phyloP scores from a whole-genome alignment of 1,140 invertebrate species.

The Cyrtorhinus lividipennis region DNA sequence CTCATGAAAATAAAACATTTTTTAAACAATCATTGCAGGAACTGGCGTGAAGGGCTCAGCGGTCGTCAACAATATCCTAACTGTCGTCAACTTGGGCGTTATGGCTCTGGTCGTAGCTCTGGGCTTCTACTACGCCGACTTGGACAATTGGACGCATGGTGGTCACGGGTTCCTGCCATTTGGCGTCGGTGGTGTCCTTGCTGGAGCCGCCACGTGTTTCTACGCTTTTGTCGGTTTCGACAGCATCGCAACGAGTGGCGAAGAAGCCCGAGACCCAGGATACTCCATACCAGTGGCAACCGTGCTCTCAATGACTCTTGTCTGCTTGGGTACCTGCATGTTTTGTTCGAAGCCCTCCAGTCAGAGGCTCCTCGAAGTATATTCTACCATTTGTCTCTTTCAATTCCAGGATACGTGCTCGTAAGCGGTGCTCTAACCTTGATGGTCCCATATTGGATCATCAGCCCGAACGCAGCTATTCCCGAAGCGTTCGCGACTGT shows the following conservation, averaged over 20 bases:
- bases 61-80: slow-evolving; percentile 65
- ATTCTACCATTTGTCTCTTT: background rate
- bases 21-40: slow-evolving; percentile 30
- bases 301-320: slow-evolving; percentile 32
- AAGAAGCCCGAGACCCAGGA: slow-evolving; percentile 46
- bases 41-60: slow-evolving; percentile 78
- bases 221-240: slow-evolving; percentile 87
- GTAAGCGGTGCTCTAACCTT: slow-evolving; percentile 68
- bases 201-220: slow-evolving; percentile 78
- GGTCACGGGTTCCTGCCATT: slow-evolving; percentile 63
- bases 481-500: slow-evolving; percentile 65
- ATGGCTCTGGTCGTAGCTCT: slow-evolving; percentile 58
- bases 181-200: slow-evolving; percentile 45
- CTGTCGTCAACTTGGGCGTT: slow-evolving; percentile 58
- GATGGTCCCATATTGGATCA: slow-evolving; percentile 61
- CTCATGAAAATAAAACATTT: too few relatives aligned
- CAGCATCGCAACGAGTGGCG: slow-evolving; percentile 57
- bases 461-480: slow-evolving; percentile 56
- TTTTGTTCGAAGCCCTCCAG: too few relatives aligned
- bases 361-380: background rate
- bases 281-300: slow-evolving; percentile 44
- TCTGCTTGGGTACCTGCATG: slow-evolving; percentile 26
- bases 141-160: slow-evolving; percentile 60
- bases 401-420: slow-evolving; percentile 43
- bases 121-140: slow-evolving; percentile 64